phyloP scores from a whole-genome alignment of 2,113 vertebrate species.

The Sialia sialis region DNA sequence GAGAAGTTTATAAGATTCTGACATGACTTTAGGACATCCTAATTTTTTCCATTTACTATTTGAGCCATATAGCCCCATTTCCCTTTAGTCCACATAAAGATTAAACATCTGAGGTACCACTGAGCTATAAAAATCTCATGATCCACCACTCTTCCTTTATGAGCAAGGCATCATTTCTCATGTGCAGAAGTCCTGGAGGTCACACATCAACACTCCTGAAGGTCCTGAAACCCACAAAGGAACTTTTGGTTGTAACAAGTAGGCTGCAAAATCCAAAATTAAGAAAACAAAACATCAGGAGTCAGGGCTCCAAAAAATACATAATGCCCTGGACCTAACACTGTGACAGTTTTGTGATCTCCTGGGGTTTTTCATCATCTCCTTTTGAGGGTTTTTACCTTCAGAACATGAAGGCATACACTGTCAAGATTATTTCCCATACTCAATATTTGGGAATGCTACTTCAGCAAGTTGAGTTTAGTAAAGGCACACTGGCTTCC shows the following conservation, averaged over 20 bases:
- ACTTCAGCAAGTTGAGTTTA: neutral
- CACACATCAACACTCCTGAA: neutral
- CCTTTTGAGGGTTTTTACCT: neutral
- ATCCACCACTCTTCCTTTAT: neutral
- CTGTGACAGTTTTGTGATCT: neutral
- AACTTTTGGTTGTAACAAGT: neutral
- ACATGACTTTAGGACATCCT: neutral
- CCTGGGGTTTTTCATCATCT: neutral
- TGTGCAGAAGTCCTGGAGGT: neutral
- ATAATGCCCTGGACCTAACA: neutral
- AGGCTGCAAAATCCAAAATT: neutral
- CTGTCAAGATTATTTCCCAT: neutral
- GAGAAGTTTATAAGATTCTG: neutral
- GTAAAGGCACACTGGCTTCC: neutral
- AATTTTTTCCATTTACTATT: neutral
- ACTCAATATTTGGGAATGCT: neutral
- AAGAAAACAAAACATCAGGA: neutral
- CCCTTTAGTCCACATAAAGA: neutral
- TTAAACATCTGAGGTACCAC: neutral
- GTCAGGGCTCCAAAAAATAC: neutral
- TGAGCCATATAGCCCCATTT: neutral
- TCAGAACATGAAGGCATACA: neutral
- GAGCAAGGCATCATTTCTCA: neutral
- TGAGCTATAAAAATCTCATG: neutral
- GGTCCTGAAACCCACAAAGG: neutral